Conservation (phyloP, 2,888 invertebrate species). For the Mimumesa dahlbomi region DNA sequence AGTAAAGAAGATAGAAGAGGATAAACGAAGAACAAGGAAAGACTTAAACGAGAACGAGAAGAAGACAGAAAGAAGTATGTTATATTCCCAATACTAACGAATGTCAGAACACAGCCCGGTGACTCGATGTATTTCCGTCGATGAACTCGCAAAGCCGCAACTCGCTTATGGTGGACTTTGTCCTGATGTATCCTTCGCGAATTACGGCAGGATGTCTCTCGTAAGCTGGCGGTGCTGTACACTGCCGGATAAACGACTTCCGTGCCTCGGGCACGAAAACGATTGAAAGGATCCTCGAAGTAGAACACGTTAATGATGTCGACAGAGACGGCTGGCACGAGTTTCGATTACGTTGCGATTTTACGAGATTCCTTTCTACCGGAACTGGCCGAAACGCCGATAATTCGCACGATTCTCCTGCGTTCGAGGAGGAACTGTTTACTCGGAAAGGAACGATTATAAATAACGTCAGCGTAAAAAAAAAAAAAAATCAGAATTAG, state of each 20-base stretch:
- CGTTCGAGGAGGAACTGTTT: background rate
- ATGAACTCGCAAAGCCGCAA: slow-evolving; percentile 65
- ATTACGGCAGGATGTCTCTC: slow-evolving; percentile 20
- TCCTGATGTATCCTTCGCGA: slow-evolving; percentile 41
- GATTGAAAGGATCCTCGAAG: slow-evolving; percentile 23
- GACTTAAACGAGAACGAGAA: too few relatives aligned
- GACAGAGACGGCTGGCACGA: slow-evolving; percentile 29
- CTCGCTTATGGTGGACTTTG: slow-evolving; percentile 63
- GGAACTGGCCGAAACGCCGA: background rate
- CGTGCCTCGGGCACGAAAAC: slow-evolving; percentile 24
- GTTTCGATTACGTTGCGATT: slow-evolving; percentile 29
- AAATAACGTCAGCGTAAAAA: slow-evolving; percentile 40
- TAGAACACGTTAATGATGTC: slow-evolving; percentile 31
- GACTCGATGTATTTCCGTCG: slow-evolving; percentile 66
- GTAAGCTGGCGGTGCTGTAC: background rate
- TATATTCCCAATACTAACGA: slow-evolving; percentile 6
- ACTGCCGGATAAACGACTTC: slow-evolving; percentile 7
- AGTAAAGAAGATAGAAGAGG: too few relatives aligned
- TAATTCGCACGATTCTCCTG: background rate
- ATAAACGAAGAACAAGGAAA: too few relatives aligned
- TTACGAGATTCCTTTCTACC: background rate
- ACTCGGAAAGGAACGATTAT: slow-evolving; percentile 5
- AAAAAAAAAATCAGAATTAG: slow-evolving; percentile 47
- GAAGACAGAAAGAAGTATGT: too few relatives aligned
- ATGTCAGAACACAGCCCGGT: slow-evolving; percentile 25